These are phyloP conservation scores for Adineta ricciae DNA, from an alignment of 2,888 invertebrate genomes.

Conservation along the genomic window DNA sequence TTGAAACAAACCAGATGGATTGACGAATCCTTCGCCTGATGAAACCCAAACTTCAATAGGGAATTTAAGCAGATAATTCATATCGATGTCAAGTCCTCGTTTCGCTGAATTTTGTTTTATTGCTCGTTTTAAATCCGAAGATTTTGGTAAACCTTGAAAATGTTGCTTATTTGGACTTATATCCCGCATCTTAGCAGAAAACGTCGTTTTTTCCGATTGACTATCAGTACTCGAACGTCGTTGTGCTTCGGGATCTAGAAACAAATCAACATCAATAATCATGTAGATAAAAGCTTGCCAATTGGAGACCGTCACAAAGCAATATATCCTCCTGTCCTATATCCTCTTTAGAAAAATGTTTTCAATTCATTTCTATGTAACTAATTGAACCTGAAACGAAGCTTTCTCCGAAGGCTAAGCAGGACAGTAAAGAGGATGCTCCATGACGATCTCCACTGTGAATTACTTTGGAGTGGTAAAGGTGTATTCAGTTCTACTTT, in stretches of 20 bases:
- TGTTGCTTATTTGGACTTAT: conserved; percentile 10
- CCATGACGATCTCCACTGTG: no score
- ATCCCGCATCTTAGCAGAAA: background rate
- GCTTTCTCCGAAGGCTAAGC: no score
- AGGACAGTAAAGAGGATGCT: no score
- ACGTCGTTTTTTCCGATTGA: conserved; percentile 18
- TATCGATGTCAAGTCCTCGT: conserved; percentile 15
- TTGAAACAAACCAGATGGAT: conserved; percentile 40
- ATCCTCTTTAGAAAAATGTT: no score
- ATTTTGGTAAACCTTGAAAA: background rate
- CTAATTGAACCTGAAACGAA: no score
- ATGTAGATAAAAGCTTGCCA: no score
- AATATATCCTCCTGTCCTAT: no score
- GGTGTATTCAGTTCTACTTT: background rate
- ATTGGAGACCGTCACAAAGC: no score
- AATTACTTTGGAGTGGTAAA: background rate
- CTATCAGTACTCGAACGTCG: background rate
- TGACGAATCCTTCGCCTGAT: conserved; percentile 44
- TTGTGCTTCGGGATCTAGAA: background rate
- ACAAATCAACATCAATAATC: background rate
- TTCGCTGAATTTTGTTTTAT: background rate
- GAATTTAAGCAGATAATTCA: conserved; percentile 40
- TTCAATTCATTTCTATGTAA: no score
- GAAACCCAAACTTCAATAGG: conserved; percentile 50
- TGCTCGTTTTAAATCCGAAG: background rate